Percentiles rank a stretch among this genome's conserved stretches.
Conservation (phyloP, 1,140 invertebrate species). For the Leptopilina clavipes region DNA sequence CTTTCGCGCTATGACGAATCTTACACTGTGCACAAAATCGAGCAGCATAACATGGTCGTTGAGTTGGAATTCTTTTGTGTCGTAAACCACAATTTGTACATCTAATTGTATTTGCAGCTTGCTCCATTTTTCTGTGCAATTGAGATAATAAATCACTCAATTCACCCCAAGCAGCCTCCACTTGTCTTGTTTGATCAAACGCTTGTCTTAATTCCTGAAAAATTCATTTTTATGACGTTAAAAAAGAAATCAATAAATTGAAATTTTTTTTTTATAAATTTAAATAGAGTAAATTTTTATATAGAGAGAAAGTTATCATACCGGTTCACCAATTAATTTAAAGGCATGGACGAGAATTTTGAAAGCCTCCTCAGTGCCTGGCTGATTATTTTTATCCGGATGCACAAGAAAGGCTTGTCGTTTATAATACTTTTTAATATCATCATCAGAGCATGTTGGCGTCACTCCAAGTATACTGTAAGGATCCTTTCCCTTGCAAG, state of each 20-base stretch:
- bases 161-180: conserved; percentile 89
- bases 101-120: conserved; percentile 91
- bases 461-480: conserved; percentile 94
- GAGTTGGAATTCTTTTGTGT: conserved; percentile 88
- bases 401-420: conserved; percentile 94
- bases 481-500: conserved; percentile 95
- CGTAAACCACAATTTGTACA: conserved; percentile 93
- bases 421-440: conserved; percentile 95
- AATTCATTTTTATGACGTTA: too few relatives aligned
- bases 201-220: conserved; percentile 84
- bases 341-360: conserved; percentile 96
- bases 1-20: conserved; percentile 92
- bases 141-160: conserved; percentile 87
- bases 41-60: conserved; percentile 91
- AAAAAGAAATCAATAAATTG: too few relatives aligned
- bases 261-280: too few relatives aligned
- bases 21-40: conserved; percentile 92
- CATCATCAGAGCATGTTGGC: conserved; percentile 90
- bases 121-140: conserved; percentile 94
- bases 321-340: conserved; percentile 94
- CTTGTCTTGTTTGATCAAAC: conserved; percentile 87
- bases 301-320: too few relatives aligned
- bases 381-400: conserved; percentile 95
- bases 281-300: too few relatives aligned
- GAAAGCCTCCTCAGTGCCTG: conserved; percentile 96